Evolutionary conservation across 2,797 vertebrate genomes (phyloP).

Genomic region (Phoxinus dragarum): DNA sequence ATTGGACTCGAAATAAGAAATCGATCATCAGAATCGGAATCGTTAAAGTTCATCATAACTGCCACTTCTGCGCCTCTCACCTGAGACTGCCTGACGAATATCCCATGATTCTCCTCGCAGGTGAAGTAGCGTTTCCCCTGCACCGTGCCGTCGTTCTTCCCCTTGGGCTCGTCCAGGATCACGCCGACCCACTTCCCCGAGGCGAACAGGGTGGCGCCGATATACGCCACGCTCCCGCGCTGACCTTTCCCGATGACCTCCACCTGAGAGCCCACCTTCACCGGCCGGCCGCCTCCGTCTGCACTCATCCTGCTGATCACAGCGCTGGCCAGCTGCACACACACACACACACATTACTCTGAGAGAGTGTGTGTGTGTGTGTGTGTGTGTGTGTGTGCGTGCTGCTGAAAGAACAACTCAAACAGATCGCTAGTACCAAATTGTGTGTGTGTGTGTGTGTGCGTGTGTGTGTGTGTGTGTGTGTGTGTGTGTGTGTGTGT

Average conservation of each 20-base stretch:
- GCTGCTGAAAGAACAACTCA: too few relatives aligned
- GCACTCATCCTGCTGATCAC: constrained; percentile 89
- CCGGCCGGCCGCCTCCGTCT: constrained; percentile 83
- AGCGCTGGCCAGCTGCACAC: constrained; percentile 77
- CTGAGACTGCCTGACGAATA: constrained; percentile 86
- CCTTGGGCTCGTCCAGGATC: constrained; percentile 93
- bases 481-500: too few relatives aligned
- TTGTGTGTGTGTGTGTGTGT: too few relatives aligned
- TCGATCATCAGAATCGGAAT: too few relatives aligned
- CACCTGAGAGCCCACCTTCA: constrained; percentile 89
- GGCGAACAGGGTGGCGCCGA: constrained; percentile 95
- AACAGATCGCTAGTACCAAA: too few relatives aligned
- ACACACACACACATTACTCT: neutral
- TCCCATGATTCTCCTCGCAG: constrained; percentile 94
- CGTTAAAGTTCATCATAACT: too few relatives aligned
- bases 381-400: too few relatives aligned
- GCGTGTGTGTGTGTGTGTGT: too few relatives aligned
- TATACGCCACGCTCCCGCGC: constrained; percentile 90
- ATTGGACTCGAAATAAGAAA: too few relatives aligned
- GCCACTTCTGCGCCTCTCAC: neutral
- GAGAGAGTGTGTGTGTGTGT: too few relatives aligned
- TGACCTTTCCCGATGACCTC: constrained; percentile 95
- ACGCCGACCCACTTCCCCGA: constrained; percentile 97
- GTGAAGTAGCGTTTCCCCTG: constrained; percentile 95
- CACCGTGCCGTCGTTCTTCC: constrained; percentile 96